phyloP scores from a whole-genome alignment of 2,113 vertebrate genomes.

The Sapajus apella region DNA sequence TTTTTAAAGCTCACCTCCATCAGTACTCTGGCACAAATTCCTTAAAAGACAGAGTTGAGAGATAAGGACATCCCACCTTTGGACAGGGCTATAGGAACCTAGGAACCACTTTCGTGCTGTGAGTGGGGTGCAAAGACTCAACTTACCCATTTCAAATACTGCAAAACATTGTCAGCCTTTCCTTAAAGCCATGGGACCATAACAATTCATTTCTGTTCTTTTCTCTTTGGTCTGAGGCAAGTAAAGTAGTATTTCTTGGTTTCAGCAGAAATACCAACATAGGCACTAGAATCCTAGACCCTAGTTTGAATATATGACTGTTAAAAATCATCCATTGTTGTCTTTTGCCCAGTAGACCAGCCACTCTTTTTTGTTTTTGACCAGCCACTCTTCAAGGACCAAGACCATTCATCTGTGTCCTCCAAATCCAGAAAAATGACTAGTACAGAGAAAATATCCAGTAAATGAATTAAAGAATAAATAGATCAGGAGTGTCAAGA shows the following conservation, averaged over 20 bases:
- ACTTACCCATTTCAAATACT: neutral
- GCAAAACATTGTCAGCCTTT: neutral
- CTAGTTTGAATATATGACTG: neutral
- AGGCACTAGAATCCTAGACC: neutral
- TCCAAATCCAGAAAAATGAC: neutral
- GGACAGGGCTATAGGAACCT: neutral
- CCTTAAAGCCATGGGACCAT: neutral
- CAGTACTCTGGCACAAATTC: neutral
- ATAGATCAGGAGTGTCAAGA: neutral
- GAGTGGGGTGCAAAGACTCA: neutral
- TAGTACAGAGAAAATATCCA: neutral
- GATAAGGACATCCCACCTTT: neutral
- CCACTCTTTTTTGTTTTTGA: neutral
- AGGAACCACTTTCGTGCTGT: neutral
- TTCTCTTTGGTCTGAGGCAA: conserved; percentile 13
- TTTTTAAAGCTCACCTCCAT: neutral
- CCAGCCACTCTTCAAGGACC: neutral
- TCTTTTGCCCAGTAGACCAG: neutral
- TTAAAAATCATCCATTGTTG: neutral
- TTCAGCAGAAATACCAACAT: neutral
- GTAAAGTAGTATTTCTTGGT: neutral
- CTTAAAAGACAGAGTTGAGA: neutral
- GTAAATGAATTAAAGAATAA: neutral
- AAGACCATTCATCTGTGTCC: neutral
- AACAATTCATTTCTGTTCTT: neutral